Percentiles rank a stretch among this genome's conserved stretches.
phyloP scores from a whole-genome alignment of 1,140 invertebrate genomes.

The Oreohelix idahoensis region DNA sequence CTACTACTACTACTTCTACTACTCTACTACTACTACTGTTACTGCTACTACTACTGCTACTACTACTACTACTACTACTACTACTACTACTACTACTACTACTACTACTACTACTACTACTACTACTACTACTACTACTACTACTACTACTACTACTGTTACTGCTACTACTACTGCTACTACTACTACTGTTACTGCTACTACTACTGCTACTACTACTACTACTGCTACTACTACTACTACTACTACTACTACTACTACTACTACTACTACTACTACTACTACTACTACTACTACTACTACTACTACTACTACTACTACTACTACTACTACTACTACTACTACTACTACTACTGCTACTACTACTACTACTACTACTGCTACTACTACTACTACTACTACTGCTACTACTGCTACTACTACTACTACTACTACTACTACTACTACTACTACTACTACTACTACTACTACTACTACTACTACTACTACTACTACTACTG shows the following conservation, averaged over 20 bases:
- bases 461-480: not conserved
- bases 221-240: not conserved
- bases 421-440: conserved; percentile 6
- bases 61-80: conserved; percentile 19
- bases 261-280: conserved; percentile 8
- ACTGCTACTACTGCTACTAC: not conserved
- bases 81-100: conserved; percentile 7
- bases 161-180: not conserved
- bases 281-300: conserved; percentile 24
- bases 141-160: conserved; percentile 6
- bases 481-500: not conserved
- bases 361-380: not conserved
- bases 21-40: no score
- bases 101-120: conserved; percentile 19
- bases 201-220: conserved; percentile 5
- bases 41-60: conserved; percentile 5
- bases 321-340: conserved; percentile 6
- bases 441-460: conserved; percentile 2
- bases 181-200: not conserved
- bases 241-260: conserved; percentile 5
- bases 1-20: no score
- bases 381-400: conserved; percentile 1
- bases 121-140: conserved; percentile 3
- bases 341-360: not conserved
- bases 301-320: no score